Conservation (phyloP, 2,113 vertebrate species). For the Salvator merianae region DNA sequence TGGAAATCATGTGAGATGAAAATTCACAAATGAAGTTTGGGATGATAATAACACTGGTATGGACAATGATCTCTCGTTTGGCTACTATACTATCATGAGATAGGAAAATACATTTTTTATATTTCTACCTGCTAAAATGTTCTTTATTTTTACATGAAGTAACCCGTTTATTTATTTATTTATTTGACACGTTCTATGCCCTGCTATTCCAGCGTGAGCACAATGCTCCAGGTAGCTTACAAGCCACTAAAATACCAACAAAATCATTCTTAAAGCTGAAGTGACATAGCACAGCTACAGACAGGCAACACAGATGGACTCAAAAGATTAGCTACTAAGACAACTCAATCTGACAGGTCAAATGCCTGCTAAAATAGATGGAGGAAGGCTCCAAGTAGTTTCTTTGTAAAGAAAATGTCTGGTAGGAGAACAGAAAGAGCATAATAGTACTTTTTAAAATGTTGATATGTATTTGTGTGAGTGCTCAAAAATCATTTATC, state of each 20-base stretch:
- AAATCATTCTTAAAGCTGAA: background rate
- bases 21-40: background rate
- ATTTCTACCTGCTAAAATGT: background rate
- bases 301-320: background rate
- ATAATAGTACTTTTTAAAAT: background rate
- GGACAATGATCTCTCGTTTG: too few species aligned
- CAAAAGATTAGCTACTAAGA: background rate
- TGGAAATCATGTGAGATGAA: background rate
- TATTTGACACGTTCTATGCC: background rate
- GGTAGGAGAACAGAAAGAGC: conserved; percentile 2
- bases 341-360: background rate
- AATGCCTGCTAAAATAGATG: background rate
- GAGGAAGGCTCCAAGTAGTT: background rate
- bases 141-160: background rate
- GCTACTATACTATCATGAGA: background rate
- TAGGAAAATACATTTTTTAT: background rate
- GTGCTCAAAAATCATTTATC: background rate
- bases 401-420: background rate
- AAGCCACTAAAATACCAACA: background rate
- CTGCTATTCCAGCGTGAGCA: background rate
- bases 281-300: background rate
- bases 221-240: background rate
- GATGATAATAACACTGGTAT: background rate
- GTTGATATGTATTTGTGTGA: background rate
- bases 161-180: background rate